Conservation (phyloP, 2,797 vertebrate genomes). For the Aldrovandia affinis region DNA sequence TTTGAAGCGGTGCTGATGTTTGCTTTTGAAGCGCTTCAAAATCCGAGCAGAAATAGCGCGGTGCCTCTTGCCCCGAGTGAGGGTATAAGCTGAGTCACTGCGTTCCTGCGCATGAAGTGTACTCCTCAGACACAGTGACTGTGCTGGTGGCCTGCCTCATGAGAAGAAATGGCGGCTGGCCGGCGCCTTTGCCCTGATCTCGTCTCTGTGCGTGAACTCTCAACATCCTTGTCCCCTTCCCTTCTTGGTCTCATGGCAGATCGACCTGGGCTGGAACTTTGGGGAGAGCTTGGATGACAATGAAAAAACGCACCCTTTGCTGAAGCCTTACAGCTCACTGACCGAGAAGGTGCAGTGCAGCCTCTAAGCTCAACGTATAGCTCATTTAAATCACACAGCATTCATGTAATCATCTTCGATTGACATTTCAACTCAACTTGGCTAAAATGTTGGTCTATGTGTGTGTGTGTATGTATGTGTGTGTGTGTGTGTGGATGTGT, state of each 20-base stretch:
- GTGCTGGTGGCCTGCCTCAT: too few species aligned
- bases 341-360: slow-evolving; percentile 85
- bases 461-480: neutral
- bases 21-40: too few species aligned
- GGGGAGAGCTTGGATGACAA: slow-evolving; percentile 91
- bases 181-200: neutral
- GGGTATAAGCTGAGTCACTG: too few species aligned
- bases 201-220: neutral
- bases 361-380: neutral
- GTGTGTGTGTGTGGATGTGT: slow-evolving; percentile 34
- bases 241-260: slow-evolving; percentile 66
- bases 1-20: too few species aligned
- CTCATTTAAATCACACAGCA: neutral
- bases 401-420: neutral
- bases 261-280: slow-evolving; percentile 91
- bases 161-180: too few species aligned
- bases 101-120: too few species aligned
- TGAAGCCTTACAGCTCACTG: slow-evolving; percentile 91
- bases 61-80: too few species aligned
- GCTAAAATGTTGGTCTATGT: neutral
- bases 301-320: slow-evolving; percentile 88
- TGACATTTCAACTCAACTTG: neutral
- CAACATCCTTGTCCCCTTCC: neutral
- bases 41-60: too few species aligned
- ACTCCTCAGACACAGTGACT: too few species aligned